A percentile compares a stretch with the other conserved stretches of the same genome.
Conservation (phyloP, 35 echinoderm and acorn worm genomes). For the Amphiura filiformis region DNA sequence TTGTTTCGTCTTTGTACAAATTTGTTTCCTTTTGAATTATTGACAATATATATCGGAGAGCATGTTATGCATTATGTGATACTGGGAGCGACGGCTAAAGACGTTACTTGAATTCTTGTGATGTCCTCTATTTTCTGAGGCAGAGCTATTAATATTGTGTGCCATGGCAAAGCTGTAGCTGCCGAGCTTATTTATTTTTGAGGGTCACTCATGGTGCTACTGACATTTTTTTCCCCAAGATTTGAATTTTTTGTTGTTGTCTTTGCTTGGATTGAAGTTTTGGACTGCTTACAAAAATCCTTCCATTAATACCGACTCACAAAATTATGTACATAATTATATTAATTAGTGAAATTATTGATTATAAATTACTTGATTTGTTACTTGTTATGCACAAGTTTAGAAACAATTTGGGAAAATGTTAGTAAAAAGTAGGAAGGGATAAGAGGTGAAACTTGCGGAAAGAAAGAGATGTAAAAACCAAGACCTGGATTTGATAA, state of each 20-base stretch:
- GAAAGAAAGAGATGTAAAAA: not conserved
- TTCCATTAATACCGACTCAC: no score
- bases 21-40: no score
- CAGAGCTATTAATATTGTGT: not conserved
- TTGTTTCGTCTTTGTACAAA: no score
- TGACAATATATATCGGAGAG: no score
- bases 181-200: not conserved
- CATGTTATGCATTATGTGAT: no score
- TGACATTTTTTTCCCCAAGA: not conserved
- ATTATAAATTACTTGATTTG: not conserved
- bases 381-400: not conserved
- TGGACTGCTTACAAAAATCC: no score
- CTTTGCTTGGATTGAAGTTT: no score
- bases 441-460: no score
- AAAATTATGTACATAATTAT: no score
- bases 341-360: not conserved
- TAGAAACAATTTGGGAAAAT: not conserved
- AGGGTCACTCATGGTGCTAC: constrained; percentile 6
- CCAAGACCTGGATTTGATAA: not conserved
- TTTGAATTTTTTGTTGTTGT: no score
- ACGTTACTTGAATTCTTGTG: not conserved
- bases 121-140: constrained; percentile 3
- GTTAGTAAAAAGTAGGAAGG: no score
- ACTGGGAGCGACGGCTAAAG: no score
- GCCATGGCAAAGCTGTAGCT: not conserved